Evolutionary conservation across 2,113 vertebrate species (phyloP).

Genomic region (Lethenteron camtschaticum): DNA sequence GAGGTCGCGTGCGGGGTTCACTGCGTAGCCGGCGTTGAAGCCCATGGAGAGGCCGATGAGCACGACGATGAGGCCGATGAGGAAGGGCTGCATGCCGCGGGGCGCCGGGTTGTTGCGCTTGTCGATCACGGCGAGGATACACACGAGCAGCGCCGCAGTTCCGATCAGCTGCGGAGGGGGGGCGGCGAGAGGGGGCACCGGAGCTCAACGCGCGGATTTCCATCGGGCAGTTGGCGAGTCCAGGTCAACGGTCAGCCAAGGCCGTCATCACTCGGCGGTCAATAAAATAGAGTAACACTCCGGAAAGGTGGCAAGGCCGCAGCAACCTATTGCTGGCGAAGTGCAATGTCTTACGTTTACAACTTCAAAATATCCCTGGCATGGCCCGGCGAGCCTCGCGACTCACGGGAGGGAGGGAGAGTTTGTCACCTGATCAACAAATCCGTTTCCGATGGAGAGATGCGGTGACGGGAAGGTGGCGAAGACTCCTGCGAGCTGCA

Average conservation of each 20-base stretch:
- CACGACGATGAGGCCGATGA: conserved; percentile 70
- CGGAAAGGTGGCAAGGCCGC: too few relatives aligned
- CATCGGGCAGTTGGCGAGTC: too few relatives aligned
- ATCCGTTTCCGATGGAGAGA: background rate
- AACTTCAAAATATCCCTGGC: too few relatives aligned
- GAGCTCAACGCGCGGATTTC: too few relatives aligned
- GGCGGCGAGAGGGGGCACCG: too few relatives aligned
- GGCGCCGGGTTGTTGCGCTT: conserved; percentile 76
- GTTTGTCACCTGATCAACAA: background rate
- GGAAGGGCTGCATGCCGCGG: conserved; percentile 68
- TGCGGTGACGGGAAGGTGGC: background rate
- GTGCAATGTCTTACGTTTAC: too few relatives aligned
- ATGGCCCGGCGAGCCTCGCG: too few relatives aligned
- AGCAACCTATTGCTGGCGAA: too few relatives aligned
- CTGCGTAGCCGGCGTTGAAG: conserved; percentile 88
- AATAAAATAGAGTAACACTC: too few relatives aligned
- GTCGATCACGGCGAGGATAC: conserved; percentile 77
- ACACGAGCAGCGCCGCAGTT: conserved; percentile 65
- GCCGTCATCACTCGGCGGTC: too few relatives aligned
- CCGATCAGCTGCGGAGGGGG: conserved; percentile 46
- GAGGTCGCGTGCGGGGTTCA: conserved; percentile 83
- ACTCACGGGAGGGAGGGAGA: too few relatives aligned
- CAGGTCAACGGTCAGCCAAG: too few relatives aligned
- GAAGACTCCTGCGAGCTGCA: background rate
- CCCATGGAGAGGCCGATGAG: conserved; percentile 92